Conservation (phyloP, 2,113 vertebrate species). For the Danio rerio region DNA sequence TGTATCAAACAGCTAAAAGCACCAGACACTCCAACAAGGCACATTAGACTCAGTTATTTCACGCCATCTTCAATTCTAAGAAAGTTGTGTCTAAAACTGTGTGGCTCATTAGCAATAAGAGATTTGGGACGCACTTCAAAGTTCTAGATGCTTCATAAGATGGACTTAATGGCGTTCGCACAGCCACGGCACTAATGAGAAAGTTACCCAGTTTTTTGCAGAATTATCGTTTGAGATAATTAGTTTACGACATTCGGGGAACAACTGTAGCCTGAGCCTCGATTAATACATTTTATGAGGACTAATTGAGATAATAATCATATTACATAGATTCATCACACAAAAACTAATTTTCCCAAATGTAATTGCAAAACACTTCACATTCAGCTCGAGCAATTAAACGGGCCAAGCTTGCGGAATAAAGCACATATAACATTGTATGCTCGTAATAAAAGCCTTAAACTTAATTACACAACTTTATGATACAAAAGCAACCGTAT, state of each 20-base stretch:
- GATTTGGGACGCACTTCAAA: slow-evolving; percentile 19
- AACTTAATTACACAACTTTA: slow-evolving; percentile 26
- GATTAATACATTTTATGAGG: slow-evolving; percentile 30
- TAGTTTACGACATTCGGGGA: slow-evolving; percentile 27
- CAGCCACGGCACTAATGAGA: slow-evolving; percentile 16
- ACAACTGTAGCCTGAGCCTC: slow-evolving; percentile 12
- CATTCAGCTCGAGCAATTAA: slow-evolving; percentile 18
- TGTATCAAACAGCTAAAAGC: background rate
- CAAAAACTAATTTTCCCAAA: slow-evolving; percentile 34
- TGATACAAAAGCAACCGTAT: background rate
- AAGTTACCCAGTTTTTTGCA: slow-evolving; percentile 18
- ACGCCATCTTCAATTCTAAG: background rate
- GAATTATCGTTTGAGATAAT: slow-evolving; percentile 21
- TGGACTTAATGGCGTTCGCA: slow-evolving; percentile 23
- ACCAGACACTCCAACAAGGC: slow-evolving; percentile 10
- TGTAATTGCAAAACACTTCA: slow-evolving; percentile 12
- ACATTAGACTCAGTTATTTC: background rate
- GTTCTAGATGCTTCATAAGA: slow-evolving; percentile 23
- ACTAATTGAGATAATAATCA: slow-evolving; percentile 25
- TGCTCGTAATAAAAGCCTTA: background rate
- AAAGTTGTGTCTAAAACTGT: background rate
- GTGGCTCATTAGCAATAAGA: slow-evolving; percentile 25
- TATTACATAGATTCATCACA: slow-evolving; percentile 24
- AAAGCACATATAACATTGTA: slow-evolving; percentile 6
- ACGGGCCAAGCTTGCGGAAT: background rate